These are phyloP conservation scores for Drosophila carrolli DNA, from an alignment of 1,140 invertebrate species.

Conservation along the genomic window DNA sequence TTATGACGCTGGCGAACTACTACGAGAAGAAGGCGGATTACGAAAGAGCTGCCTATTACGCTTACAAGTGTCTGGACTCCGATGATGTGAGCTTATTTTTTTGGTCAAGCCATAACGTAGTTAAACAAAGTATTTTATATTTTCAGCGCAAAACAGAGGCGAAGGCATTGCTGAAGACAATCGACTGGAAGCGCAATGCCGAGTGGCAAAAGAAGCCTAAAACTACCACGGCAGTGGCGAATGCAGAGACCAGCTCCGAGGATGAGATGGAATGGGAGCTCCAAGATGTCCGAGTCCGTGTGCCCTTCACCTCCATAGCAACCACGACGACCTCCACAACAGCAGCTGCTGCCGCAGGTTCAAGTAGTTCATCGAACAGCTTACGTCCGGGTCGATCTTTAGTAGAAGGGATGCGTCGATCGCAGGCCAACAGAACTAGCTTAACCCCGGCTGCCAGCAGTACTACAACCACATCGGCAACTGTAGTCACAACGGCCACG, in stretches of 20 bases:
- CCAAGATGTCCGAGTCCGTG: conserved; percentile 55
- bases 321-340: conserved; percentile 16
- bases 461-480: conserved; percentile 21
- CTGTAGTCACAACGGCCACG: conserved; percentile 8
- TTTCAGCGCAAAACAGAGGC: conserved; percentile 95
- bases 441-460: conserved; percentile 11
- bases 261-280: conserved; percentile 81
- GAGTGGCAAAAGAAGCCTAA: conserved; percentile 56
- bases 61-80: conserved; percentile 93
- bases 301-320: conserved; percentile 21
- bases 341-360: background rate
- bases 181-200: conserved; percentile 88
- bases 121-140: background rate
- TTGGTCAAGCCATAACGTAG: background rate
- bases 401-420: conserved; percentile 46
- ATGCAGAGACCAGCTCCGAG: conserved; percentile 75
- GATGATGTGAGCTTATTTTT: conserved; percentile 67
- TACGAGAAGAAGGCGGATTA: conserved; percentile 92
- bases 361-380: conserved; percentile 25
- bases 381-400: conserved; percentile 14
- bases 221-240: conserved; percentile 43
- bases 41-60: conserved; percentile 95
- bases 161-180: conserved; percentile 93
- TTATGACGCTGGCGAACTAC: conserved; percentile 96
- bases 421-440: conserved; percentile 35